These are phyloP conservation scores for Enteromius treurensis DNA, from an alignment of 2,797 vertebrate genomes.

Conservation along the genomic window DNA sequence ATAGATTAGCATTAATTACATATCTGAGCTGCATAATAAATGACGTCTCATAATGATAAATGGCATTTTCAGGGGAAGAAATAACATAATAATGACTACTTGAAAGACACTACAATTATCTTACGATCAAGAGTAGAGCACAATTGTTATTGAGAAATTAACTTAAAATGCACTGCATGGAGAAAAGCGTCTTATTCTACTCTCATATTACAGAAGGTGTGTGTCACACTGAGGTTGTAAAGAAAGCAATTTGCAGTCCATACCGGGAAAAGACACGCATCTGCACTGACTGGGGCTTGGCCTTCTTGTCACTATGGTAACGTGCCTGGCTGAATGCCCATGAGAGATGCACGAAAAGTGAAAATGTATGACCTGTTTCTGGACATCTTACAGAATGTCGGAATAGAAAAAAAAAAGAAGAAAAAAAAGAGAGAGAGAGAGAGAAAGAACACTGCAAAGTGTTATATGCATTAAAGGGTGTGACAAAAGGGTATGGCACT, in stretches of 20 bases:
- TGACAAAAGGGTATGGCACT: conserved; percentile 9
- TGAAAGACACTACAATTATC: neutral
- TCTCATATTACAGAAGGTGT: neutral
- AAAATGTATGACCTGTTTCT: neutral
- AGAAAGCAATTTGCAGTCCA: conserved; percentile 12
- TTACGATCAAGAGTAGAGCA: neutral
- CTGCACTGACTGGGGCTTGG: conserved; percentile 4
- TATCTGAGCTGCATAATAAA: conserved; percentile 32
- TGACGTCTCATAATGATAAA: conserved; percentile 8
- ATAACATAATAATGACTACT: neutral
- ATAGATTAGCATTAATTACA: conserved; percentile 26
- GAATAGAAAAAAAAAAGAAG: neutral
- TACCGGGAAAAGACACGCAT: neutral
- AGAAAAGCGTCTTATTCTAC: conserved; percentile 2
- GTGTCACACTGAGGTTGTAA: neutral
- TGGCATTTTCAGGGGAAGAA: neutral
- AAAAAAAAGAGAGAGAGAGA: no score
- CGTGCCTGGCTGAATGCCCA: neutral
- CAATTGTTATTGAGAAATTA: neutral
- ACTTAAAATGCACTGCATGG: neutral
- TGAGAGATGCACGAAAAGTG: neutral
- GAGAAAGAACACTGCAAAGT: neutral
- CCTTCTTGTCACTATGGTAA: conserved; percentile 31
- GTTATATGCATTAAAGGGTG: conserved; percentile 22
- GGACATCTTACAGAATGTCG: neutral